Conservation (phyloP, 2,888 invertebrate species). For the Lottia gigantea region DNA sequence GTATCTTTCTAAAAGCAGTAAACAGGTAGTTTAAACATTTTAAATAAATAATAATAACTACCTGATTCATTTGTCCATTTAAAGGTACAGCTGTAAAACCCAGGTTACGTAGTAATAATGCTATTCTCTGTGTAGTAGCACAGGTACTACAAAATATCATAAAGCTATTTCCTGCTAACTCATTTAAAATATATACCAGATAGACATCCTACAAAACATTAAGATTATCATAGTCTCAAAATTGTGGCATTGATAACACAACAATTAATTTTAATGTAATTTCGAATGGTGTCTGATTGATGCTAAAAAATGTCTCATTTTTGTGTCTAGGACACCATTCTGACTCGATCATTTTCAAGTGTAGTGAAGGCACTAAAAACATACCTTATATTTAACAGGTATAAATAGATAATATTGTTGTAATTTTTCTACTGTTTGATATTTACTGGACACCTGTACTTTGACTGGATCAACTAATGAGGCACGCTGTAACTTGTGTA, state of each 20-base stretch:
- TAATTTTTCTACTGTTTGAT: constrained; percentile 96
- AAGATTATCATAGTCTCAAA: constrained; percentile 6
- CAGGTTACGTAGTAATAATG: constrained; percentile 87
- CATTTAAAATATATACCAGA: constrained; percentile 93
- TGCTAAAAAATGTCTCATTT: background rate
- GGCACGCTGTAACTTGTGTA: constrained; percentile 94
- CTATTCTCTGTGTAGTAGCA: constrained; percentile 88
- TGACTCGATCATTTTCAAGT: no score
- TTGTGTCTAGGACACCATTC: no score
- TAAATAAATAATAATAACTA: constrained; percentile 31
- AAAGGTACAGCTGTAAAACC: constrained; percentile 94
- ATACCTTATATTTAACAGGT: constrained; percentile 93
- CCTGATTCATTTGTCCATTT: constrained; percentile 99
- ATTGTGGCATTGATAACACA: no score
- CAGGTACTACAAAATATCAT: constrained; percentile 98
- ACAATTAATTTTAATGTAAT: background rate
- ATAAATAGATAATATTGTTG: constrained; percentile 95
- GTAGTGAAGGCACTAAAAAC: constrained; percentile 3
- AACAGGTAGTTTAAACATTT: no score
- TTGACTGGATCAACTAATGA: constrained; percentile 93
- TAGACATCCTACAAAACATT: constrained; percentile 83
- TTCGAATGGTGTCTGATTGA: background rate
- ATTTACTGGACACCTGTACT: constrained; percentile 94
- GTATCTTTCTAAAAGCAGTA: no score
- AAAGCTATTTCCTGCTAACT: constrained; percentile 92